Evolutionary conservation across 2,113 vertebrate species (phyloP), one percentile per base, ranked within the genome.

Genomic region (Morphnarchus princeps): DNA sequence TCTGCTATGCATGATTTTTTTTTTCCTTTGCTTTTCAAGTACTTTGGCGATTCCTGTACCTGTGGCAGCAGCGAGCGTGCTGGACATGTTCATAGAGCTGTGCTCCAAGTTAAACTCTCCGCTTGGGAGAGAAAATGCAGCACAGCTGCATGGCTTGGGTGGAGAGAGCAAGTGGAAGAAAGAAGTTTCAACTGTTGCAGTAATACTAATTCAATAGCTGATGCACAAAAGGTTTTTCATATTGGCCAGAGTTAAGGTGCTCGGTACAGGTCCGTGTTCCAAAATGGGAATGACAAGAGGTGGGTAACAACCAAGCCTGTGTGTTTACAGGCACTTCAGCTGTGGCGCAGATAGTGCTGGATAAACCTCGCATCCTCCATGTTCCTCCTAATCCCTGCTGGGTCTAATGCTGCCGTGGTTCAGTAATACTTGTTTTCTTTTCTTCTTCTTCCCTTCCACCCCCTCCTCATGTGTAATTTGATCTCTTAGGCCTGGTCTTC

Each of bases 381-480:
- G 29, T 21, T 63, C 92, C 96, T 91, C 93, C 86, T 76, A 29
- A 74, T 92, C 96, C 97, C 98, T 29, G 96, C 96, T 94, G 97
- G 87, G 89, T 61, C 96, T 90, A 62, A 82, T 67, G 40, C 89
- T 52, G 93, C 97, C 88, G 73, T 40, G 90, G 50, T 69, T 97
- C 95, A 90, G 93, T 42, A 92, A 90, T 82, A 43, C 96, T 97
- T 98, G 96, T 97, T 98, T 98, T 96, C 97, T 96, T 96, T 97
- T 94, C 97, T 73, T 72, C 95, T 77, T 96, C 94, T 77, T 93
- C 96, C 92, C 73, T 95, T 96, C 97, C 93, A 90, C 92, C 93
- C 97, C 96, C 95, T 97, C 97, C 98, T 96, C 96, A 93, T 65
- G 84, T 94, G 98, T 98, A 98, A 98, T 32, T 90, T 96, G 98